phyloP scores from a whole-genome alignment of 2,888 invertebrate genomes.

The Diaperis boleti region DNA sequence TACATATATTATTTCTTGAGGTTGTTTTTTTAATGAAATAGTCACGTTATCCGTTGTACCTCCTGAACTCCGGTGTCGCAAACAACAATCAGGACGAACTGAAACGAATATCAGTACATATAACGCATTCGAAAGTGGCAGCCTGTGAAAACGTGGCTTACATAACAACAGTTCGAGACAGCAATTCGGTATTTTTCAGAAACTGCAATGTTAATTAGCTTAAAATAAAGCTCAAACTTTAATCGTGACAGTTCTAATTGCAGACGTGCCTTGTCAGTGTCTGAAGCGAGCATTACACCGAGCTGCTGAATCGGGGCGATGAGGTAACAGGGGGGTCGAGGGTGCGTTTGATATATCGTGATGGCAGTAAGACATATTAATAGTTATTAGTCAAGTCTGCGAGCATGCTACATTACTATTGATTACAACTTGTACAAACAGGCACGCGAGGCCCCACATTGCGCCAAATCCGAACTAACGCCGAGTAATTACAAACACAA shows the following conservation, averaged over 20 bases:
- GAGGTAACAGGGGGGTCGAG: slow-evolving; percentile 48
- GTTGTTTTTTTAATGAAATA: background rate
- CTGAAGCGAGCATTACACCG: slow-evolving; percentile 54
- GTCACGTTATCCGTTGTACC: background rate
- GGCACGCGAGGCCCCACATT: slow-evolving; percentile 61
- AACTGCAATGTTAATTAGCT: slow-evolving; percentile 44
- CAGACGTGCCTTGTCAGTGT: slow-evolving; percentile 50
- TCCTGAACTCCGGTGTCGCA: background rate
- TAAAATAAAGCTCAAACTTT: slow-evolving; percentile 47
- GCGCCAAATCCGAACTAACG: slow-evolving; percentile 62
- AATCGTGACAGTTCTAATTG: slow-evolving; percentile 52
- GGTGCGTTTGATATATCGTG: slow-evolving; percentile 64
- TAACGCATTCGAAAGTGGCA: slow-evolving; percentile 9
- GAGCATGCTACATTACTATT: slow-evolving; percentile 64
- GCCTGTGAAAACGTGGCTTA: slow-evolving; percentile 27
- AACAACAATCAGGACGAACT: slow-evolving; percentile 8
- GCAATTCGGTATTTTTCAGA: slow-evolving; percentile 34
- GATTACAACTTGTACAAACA: slow-evolving; percentile 61
- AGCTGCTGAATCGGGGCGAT: slow-evolving; percentile 48
- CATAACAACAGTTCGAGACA: slow-evolving; percentile 13
- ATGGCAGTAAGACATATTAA: slow-evolving; percentile 66
- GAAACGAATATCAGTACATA: slow-evolving; percentile 8
- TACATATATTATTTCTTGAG: no score
- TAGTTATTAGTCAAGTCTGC: slow-evolving; percentile 65
- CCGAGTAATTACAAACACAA: slow-evolving; percentile 41